phyloP scores from a whole-genome alignment of 2,113 vertebrate species.

The Varanus komodoensis region DNA sequence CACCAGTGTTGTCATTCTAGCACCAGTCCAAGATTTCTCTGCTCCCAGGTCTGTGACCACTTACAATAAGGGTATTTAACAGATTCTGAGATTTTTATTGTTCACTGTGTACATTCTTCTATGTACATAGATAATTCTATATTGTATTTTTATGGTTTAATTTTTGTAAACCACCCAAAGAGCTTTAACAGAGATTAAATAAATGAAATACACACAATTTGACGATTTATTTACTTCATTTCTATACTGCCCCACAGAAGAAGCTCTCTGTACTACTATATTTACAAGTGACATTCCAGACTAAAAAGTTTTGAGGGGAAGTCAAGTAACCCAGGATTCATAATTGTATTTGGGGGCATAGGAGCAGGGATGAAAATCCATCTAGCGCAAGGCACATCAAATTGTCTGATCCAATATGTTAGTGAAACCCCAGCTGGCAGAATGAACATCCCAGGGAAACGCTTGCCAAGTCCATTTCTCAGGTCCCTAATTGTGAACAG shows the following conservation, averaged over 20 bases:
- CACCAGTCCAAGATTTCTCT: too few species aligned
- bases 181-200: too few species aligned
- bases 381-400: background rate
- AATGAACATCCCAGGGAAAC: slow-evolving; percentile 58
- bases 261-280: background rate
- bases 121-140: too few species aligned
- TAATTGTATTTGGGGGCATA: background rate
- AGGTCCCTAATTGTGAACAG: slow-evolving; percentile 65
- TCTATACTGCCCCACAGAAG: too few species aligned
- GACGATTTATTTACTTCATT: too few species aligned
- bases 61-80: too few species aligned
- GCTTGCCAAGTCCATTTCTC: slow-evolving; percentile 54
- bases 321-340: background rate
- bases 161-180: too few species aligned
- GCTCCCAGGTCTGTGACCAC: too few species aligned
- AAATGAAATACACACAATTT: background rate
- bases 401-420: slow-evolving; percentile 44
- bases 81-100: too few species aligned
- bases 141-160: too few species aligned
- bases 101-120: too few species aligned
- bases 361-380: background rate
- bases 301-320: background rate
- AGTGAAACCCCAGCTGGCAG: slow-evolving; percentile 58
- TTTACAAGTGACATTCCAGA: background rate
- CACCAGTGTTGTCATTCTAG: too few species aligned